Percentiles rank a stretch among this genome's conserved stretches.
Conservation (phyloP, 2,888 invertebrate species). For the Orthosia gothica region DNA sequence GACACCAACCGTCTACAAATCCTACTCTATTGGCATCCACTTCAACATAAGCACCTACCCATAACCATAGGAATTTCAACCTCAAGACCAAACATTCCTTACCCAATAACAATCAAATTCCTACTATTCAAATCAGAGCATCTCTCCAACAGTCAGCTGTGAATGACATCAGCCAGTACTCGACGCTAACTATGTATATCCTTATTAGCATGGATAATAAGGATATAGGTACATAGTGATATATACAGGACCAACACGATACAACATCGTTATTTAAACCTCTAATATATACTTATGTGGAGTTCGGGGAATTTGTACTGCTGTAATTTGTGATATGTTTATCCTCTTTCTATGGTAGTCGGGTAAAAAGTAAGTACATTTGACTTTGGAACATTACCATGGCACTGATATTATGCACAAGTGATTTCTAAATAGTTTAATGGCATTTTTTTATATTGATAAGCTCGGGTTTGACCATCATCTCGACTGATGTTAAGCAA, state of each 20-base stretch:
- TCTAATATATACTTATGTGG: background rate
- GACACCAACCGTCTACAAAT: background rate
- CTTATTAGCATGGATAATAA: too few relatives aligned
- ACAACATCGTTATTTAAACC: slow-evolving; percentile 30
- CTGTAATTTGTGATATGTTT: background rate
- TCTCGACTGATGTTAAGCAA: too few relatives aligned
- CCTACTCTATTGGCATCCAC: too few relatives aligned
- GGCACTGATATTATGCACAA: too few relatives aligned
- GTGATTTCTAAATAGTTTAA: too few relatives aligned
- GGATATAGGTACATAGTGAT: too few relatives aligned
- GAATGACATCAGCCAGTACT: slow-evolving; percentile 54
- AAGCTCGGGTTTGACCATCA: too few relatives aligned
- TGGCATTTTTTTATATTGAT: too few relatives aligned
- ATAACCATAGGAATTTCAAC: slow-evolving; percentile 10
- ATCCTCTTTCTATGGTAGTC: too few relatives aligned
- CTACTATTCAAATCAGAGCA: slow-evolving; percentile 20
- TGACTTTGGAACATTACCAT: too few relatives aligned
- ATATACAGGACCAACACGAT: slow-evolving; percentile 20
- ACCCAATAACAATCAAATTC: slow-evolving; percentile 31
- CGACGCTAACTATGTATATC: slow-evolving; percentile 49
- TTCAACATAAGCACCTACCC: background rate
- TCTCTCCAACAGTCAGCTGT: slow-evolving; percentile 22
- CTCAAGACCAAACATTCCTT: background rate
- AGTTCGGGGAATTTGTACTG: background rate
- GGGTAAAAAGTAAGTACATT: too few relatives aligned